phyloP scores from a whole-genome alignment of 2,797 vertebrate species.

The Pteronotus mesoamericanus region DNA sequence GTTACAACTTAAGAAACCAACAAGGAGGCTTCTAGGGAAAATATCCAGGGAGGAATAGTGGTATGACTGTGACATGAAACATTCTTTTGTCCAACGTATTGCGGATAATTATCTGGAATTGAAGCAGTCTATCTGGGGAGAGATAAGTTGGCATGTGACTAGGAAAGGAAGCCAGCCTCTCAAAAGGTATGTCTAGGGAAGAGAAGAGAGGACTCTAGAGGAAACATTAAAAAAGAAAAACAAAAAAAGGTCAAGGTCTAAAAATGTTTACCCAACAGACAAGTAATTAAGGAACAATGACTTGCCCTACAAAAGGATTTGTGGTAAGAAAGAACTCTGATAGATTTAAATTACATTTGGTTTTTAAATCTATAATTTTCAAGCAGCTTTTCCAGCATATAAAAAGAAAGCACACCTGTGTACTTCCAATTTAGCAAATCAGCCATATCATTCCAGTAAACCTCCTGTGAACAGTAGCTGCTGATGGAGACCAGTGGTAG shows the following conservation, averaged over 20 bases:
- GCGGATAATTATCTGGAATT: neutral
- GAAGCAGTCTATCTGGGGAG: neutral
- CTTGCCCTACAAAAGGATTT: conserved; percentile 4
- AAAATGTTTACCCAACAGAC: neutral
- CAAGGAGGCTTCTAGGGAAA: neutral
- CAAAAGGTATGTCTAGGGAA: neutral
- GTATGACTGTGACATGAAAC: neutral
- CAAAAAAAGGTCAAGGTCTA: neutral
- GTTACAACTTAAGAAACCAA: conserved; percentile 27
- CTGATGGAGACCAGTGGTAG: neutral
- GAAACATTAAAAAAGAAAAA: neutral
- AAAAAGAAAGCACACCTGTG: conserved; percentile 13
- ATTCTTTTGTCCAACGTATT: neutral
- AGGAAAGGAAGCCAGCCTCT: conserved; percentile 15
- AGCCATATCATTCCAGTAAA: neutral
- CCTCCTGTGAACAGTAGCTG: neutral
- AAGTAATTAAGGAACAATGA: neutral
- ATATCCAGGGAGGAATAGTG: neutral
- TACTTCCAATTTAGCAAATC: neutral
- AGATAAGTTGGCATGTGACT: neutral
- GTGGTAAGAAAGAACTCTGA: neutral
- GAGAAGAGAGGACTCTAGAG: neutral
- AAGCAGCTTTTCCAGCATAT: conserved; percentile 3
- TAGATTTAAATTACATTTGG: conserved; percentile 50
- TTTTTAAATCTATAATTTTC: conserved; percentile 36